A percentile compares a stretch with the other conserved stretches of the same genome.
These are phyloP conservation scores for Mimumesa dahlbomi DNA, from an alignment of 2,888 invertebrate species.

Conservation along the genomic window DNA sequence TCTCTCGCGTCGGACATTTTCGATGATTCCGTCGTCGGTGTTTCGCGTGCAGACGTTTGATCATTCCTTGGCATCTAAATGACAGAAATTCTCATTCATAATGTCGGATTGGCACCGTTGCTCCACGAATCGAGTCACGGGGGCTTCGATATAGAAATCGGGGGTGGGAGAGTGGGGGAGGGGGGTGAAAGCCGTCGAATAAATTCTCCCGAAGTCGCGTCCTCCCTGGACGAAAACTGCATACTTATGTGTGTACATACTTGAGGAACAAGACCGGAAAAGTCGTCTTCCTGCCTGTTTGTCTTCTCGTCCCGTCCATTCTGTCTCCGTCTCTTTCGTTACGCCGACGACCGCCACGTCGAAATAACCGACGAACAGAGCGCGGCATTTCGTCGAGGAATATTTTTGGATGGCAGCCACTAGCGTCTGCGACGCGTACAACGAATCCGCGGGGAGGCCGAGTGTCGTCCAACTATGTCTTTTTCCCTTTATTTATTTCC, in stretches of 20 bases:
- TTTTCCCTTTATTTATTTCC: conserved; percentile 56
- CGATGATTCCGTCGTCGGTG: no score
- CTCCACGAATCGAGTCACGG: conserved; percentile 50
- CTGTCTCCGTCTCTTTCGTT: neutral
- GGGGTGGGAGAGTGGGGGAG: conserved; percentile 40
- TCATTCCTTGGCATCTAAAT: no score
- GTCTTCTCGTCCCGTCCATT: conserved; percentile 40
- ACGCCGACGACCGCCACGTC: conserved; percentile 20
- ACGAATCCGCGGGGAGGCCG: conserved; percentile 31
- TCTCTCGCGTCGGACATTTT: no score
- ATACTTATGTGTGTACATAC: conserved; percentile 60
- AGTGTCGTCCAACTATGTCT: conserved; percentile 47
- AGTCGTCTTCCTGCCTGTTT: conserved; percentile 51
- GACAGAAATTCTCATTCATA: neutral
- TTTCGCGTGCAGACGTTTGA: no score
- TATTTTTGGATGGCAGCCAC: conserved; percentile 67
- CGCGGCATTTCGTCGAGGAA: conserved; percentile 53
- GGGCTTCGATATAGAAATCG: no score
- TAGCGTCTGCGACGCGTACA: conserved; percentile 27
- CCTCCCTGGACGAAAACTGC: conserved; percentile 52
- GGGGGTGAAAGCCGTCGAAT: conserved; percentile 51
- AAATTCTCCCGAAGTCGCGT: conserved; percentile 55
- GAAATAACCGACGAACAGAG: conserved; percentile 46
- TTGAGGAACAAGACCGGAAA: conserved; percentile 32
- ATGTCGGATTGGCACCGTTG: conserved; percentile 11